These are phyloP conservation scores for Hylyphantes graminicola DNA, from an alignment of 1,140 invertebrate genomes.

Conservation along the genomic window DNA sequence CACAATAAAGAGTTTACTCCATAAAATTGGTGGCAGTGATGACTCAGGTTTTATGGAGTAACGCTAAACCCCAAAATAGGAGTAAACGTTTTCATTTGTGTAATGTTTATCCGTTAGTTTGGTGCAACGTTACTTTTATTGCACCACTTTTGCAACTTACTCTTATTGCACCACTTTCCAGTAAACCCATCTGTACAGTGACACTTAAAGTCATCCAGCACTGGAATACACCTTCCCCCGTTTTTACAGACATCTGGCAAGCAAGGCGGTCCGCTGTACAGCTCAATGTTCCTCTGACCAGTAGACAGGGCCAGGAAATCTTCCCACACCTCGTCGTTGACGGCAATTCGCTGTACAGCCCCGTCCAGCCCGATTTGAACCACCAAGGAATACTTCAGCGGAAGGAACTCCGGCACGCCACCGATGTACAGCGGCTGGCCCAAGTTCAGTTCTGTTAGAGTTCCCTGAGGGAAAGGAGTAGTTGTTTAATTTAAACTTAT, in stretches of 20 bases:
- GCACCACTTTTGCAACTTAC: constrained; percentile 72
- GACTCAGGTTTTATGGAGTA: too few species aligned
- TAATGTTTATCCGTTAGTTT: too few species aligned
- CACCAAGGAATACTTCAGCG: constrained; percentile 31
- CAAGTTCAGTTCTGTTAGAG: constrained; percentile 84
- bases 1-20: too few species aligned
- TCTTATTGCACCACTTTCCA: constrained; percentile 78
- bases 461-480: constrained; percentile 70
- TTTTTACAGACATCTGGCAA: constrained; percentile 77
- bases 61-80: too few species aligned
- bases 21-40: too few species aligned
- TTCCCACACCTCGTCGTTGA: constrained; percentile 79
- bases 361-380: constrained; percentile 78
- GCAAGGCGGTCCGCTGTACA: constrained; percentile 79
- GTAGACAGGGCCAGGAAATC: constrained; percentile 68
- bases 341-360: constrained; percentile 83
- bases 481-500: not conserved
- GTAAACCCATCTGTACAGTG: constrained; percentile 76
- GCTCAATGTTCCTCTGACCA: constrained; percentile 70
- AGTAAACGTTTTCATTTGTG: too few species aligned
- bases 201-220: constrained; percentile 78
- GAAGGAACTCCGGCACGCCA: constrained; percentile 76
- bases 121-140: too few species aligned
- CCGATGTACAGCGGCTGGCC: constrained; percentile 87
- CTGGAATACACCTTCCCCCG: constrained; percentile 80